phyloP scores from a whole-genome alignment of 2,113 vertebrate species.

The Ailurus styani region DNA sequence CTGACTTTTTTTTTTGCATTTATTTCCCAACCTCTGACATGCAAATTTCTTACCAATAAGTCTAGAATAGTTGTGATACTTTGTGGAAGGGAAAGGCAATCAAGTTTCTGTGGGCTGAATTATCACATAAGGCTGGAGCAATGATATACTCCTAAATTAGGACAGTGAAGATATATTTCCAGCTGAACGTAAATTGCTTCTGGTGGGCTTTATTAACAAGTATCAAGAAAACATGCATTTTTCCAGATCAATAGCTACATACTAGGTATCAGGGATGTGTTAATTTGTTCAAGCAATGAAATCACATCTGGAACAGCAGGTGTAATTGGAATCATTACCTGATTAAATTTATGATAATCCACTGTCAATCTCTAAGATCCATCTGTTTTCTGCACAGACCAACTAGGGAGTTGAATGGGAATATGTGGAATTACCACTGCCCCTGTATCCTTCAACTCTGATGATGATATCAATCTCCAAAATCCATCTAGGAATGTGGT shows the following conservation, averaged over 20 bases:
- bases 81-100: background rate
- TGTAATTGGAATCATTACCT: conserved; percentile 11
- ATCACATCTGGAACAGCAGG: conserved; percentile 42
- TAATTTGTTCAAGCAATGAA: conserved; percentile 13
- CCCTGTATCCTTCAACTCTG: background rate
- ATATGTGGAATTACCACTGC: background rate
- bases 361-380: background rate
- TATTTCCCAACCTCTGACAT: background rate
- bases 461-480: background rate
- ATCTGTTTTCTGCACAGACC: background rate
- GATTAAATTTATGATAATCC: background rate
- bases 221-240: background rate
- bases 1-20: background rate
- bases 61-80: background rate
- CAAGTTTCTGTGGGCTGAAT: background rate
- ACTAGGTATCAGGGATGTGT: background rate
- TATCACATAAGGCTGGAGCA: background rate
- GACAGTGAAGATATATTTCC: background rate
- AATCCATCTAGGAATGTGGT: background rate
- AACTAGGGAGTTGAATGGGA: background rate
- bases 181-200: background rate
- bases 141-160: background rate
- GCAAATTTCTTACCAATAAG: background rate
- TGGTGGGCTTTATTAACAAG: background rate
- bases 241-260: background rate